These are phyloP conservation scores for Eudorcas thomsonii DNA, from an alignment of 2,113 vertebrate genomes.

Conservation along the genomic window DNA sequence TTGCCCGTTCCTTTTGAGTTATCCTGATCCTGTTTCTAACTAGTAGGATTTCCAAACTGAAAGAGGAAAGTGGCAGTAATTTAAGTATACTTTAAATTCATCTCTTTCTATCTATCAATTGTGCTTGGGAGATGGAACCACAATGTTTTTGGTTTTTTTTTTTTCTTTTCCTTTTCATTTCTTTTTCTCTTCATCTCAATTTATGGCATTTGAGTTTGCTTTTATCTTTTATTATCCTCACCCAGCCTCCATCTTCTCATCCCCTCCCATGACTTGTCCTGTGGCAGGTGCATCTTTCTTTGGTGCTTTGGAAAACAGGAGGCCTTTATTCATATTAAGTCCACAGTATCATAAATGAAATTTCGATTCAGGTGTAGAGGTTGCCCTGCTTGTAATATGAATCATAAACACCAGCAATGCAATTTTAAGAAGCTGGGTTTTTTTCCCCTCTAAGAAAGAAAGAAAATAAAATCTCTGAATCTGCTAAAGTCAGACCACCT, in stretches of 20 bases:
- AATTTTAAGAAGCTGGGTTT: conserved; percentile 72
- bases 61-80: conserved; percentile 42
- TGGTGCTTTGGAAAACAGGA: conserved; percentile 74
- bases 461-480: conserved; percentile 64
- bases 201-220: conserved; percentile 31
- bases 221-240: conserved; percentile 52
- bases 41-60: conserved; percentile 4
- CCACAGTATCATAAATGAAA: conserved; percentile 77
- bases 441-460: conserved; percentile 25
- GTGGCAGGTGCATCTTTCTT: conserved; percentile 77
- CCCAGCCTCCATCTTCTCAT: background rate
- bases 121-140: conserved; percentile 43
- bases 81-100: conserved; percentile 61
- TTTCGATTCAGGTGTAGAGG: conserved; percentile 75
- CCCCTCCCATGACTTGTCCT: conserved; percentile 41
- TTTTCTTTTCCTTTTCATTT: background rate
- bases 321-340: conserved; percentile 77
- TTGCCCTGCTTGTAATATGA: conserved; percentile 76
- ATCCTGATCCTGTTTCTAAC: conserved; percentile 25
- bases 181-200: conserved; percentile 54
- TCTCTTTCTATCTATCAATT: conserved; percentile 31
- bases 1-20: background rate
- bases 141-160: background rate
- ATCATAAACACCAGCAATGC: conserved; percentile 75
- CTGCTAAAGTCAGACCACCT: background rate